Percentiles rank a stretch among this genome's conserved stretches.
Evolutionary conservation across 2,113 vertebrate genomes (phyloP).

Genomic region (Psephotus haematonotus): DNA sequence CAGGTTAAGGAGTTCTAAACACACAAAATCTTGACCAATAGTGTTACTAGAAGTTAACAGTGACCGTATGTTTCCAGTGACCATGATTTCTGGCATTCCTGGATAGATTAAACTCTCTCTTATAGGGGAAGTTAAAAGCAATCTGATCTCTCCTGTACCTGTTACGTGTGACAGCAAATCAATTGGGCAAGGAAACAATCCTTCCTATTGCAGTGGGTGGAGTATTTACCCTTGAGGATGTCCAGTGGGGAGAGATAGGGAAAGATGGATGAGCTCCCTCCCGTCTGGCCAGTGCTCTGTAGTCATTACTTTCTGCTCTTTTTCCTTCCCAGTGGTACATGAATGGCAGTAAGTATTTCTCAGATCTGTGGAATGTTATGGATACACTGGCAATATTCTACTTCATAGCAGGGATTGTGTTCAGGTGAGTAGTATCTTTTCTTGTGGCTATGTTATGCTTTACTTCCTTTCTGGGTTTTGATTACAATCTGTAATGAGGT

Average conservation of each 20-base stretch:
- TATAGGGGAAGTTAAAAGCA: background rate
- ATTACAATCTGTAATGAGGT: background rate
- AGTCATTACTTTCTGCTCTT: background rate
- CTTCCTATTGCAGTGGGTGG: background rate
- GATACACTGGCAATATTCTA: conserved; percentile 89
- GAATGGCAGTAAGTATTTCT: conserved; percentile 87
- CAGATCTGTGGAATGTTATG: conserved; percentile 92
- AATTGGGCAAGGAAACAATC: background rate
- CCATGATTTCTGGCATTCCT: background rate
- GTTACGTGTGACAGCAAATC: background rate
- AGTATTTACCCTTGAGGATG: background rate
- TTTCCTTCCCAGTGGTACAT: conserved; percentile 79
- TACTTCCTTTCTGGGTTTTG: background rate
- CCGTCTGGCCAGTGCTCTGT: background rate
- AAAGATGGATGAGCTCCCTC: background rate
- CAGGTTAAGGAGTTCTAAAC: background rate
- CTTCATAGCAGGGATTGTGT: conserved; percentile 86
- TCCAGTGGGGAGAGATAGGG: background rate
- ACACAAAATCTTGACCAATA: background rate
- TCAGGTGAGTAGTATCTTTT: conserved; percentile 76
- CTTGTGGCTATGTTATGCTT: fast-evolving
- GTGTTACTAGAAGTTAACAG: background rate
- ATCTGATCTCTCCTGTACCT: background rate
- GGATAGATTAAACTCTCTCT: background rate
- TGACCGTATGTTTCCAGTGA: background rate